Evolutionary conservation across 2,113 vertebrate genomes (phyloP).

Genomic region (Chlorodrepanis virens): DNA sequence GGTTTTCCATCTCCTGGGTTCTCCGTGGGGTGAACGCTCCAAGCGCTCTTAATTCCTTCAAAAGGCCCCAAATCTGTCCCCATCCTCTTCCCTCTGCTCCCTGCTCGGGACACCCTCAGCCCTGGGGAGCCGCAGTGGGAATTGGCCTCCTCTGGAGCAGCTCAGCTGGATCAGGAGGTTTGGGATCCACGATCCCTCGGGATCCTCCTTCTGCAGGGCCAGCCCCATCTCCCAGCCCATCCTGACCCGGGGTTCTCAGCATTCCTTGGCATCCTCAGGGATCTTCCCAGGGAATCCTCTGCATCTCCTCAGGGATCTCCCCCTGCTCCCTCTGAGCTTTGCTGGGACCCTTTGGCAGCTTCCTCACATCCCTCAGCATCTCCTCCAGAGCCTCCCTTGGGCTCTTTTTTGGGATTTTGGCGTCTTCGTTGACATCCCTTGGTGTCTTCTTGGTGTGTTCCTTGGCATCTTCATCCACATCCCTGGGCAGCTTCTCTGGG

Average conservation of each 20-base stretch:
- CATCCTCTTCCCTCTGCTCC: not conserved
- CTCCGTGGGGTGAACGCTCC: fast-evolving
- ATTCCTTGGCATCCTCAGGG: not conserved
- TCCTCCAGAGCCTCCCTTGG: not conserved
- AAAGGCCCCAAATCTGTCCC: fast-evolving
- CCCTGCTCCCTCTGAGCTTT: too few relatives aligned
- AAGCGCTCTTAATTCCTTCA: not conserved
- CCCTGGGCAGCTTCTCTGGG: not conserved
- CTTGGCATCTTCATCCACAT: not conserved
- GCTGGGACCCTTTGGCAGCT: fast-evolving
- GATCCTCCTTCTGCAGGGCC: not conserved
- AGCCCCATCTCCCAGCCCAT: fast-evolving
- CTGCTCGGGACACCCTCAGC: not conserved
- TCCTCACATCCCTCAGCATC: not conserved
- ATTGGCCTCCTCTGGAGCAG: not conserved
- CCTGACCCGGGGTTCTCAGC: fast-evolving
- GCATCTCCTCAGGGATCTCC: not conserved
- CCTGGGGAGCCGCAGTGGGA: fast-evolving
- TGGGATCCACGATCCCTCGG: not conserved
- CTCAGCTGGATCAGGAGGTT: not conserved
- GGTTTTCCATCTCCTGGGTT: not conserved
- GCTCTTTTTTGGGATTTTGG: fast-evolving
- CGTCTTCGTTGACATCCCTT: fast-evolving
- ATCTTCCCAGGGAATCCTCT: not conserved
- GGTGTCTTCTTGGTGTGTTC: not conserved